Evolutionary conservation across 2,888 invertebrate genomes (phyloP).

Genomic region (Pristionchus entomophagus): DNA sequence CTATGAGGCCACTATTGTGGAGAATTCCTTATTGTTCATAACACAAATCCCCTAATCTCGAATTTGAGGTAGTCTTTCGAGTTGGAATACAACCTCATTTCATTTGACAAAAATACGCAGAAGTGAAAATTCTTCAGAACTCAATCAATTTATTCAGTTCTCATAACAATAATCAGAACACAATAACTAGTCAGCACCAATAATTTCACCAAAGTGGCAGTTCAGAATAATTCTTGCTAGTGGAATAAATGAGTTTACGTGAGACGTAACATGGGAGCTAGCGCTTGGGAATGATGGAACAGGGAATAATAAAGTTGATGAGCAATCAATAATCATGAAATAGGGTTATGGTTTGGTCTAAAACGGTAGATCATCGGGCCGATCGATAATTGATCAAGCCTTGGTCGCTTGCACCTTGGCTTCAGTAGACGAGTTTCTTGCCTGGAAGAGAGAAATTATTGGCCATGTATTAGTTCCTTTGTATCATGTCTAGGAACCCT

Average conservation of each 20-base stretch:
- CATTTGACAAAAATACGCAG: too few relatives aligned
- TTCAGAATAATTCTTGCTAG: not conserved
- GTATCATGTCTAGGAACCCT: too few relatives aligned
- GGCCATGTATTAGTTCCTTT: too few relatives aligned
- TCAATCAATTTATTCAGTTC: not conserved
- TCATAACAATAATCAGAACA: slow-evolving; percentile 18
- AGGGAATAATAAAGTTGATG: not conserved
- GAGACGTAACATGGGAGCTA: slow-evolving; percentile 17
- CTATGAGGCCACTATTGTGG: too few relatives aligned
- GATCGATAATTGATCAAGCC: not conserved
- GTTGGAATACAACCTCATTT: too few relatives aligned
- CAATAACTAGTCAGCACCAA: slow-evolving; percentile 34
- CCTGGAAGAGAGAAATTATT: too few relatives aligned
- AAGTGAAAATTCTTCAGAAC: not conserved
- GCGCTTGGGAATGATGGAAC: slow-evolving; percentile 14
- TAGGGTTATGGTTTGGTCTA: slow-evolving; percentile 3
- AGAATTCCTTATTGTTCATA: too few relatives aligned
- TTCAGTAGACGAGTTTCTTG: not conserved
- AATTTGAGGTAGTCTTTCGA: too few relatives aligned
- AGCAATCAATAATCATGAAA: not conserved
- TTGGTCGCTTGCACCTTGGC: not conserved
- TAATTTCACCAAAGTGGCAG: slow-evolving; percentile 21
- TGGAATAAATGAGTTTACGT: slow-evolving; percentile 1
- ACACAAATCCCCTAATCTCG: too few relatives aligned
- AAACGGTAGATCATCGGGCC: not conserved